Base-by-base conservation (phyloP, 2,797 vertebrate species). In the Spinus olivaceus region DNA sequence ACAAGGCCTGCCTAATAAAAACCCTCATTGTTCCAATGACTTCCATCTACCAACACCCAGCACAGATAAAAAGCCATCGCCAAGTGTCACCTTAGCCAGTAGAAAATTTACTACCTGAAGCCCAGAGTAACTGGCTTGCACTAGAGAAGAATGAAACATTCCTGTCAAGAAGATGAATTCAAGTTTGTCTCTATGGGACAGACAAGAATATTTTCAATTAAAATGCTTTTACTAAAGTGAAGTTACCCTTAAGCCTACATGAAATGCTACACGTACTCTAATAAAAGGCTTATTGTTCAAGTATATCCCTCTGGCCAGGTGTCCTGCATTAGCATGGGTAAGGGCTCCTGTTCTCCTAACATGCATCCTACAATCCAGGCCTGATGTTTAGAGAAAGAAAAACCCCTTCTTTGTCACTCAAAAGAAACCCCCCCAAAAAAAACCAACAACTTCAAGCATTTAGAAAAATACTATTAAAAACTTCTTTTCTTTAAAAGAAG, bases 201-300 rank as follows among this genome's bases (percentile, higher is more conserved):
- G 28, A 61, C 10, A 37, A 64, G 17, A 41, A 4, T 42, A 87
- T 0, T 51, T 17, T n/a, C 32, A 21, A 41, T 41, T 28, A 42
- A 37, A 32, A 25, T 8, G 9, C 9, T 81, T 74, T 41, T n/a
- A 50, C 8, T 59, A 20, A 50, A 70, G 66, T 11, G 4, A 74
- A 74, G 21, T 47, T 33, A 53, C 7, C 14, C 8, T 18, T 30
- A 28, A 84, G 44, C 11, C 10, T 59, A 27, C 5, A 49, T 50
- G 3, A 21, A 69, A 33, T 21, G 13, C 5, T 37, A 49, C 2
- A 18, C 1, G 9, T 6, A 49, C 3, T 1, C 0, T 6, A 71
- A 69, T 11, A 41, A 30, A 70, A 72, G 12, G 22, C 16, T 32
- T 50, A 33, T 5, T 79, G 49, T 50, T 32, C 32, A 32, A 22